phyloP scores from a whole-genome alignment of 2,113 vertebrate genomes.

The Synchiropus splendidus region DNA sequence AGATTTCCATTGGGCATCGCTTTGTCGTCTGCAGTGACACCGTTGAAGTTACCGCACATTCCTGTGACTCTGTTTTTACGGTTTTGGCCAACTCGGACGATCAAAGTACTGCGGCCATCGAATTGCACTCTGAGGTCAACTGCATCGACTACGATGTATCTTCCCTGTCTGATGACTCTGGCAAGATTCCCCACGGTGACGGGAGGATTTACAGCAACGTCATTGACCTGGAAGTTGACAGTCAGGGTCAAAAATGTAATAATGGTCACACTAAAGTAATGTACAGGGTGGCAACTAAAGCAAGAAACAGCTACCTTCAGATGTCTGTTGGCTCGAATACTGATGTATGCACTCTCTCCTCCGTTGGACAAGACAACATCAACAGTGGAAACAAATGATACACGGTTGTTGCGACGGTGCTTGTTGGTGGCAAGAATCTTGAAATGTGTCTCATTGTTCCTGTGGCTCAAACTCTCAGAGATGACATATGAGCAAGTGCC shows the following conservation, averaged over 20 bases:
- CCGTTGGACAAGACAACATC: slow-evolving; percentile 46
- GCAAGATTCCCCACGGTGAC: slow-evolving; percentile 19
- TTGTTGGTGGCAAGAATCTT: too few relatives aligned
- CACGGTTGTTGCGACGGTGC: slow-evolving; percentile 38
- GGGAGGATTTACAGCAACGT: slow-evolving; percentile 18
- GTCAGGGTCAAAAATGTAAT: neutral
- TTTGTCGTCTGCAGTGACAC: slow-evolving; percentile 54
- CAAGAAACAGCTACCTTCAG: slow-evolving; percentile 35
- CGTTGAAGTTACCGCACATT: slow-evolving; percentile 62
- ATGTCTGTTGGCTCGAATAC: slow-evolving; percentile 36
- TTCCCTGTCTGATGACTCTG: slow-evolving; percentile 18
- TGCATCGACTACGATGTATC: slow-evolving; percentile 31
- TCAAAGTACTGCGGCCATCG: slow-evolving; percentile 36
- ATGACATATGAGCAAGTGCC: slow-evolving; percentile 70
- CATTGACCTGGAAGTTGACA: slow-evolving; percentile 37
- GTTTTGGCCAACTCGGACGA: slow-evolving; percentile 28
- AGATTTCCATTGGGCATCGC: slow-evolving; percentile 36
- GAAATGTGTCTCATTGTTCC: too few relatives aligned
- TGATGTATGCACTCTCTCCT: slow-evolving; percentile 16
- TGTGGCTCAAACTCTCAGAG: too few relatives aligned
- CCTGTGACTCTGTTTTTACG: slow-evolving; percentile 31
- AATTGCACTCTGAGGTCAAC: slow-evolving; percentile 43
- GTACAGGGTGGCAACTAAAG: neutral
- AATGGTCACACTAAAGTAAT: too few relatives aligned
- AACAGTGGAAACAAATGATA: slow-evolving; percentile 57